Evolutionary conservation across 2,113 vertebrate genomes (phyloP).

Genomic region (Odocoileus virginianus): DNA sequence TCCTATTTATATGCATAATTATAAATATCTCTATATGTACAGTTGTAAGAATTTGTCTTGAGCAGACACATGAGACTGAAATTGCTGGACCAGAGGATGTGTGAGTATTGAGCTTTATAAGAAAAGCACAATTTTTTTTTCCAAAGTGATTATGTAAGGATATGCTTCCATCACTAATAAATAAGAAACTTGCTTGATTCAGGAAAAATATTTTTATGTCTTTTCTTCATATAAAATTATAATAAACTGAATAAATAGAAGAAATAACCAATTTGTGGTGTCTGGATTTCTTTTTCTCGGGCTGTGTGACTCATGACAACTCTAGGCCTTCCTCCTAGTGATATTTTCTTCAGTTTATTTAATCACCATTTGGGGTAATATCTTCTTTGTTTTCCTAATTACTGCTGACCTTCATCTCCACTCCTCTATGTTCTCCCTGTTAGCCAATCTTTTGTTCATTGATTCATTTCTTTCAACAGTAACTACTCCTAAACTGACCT

Average conservation of each 20-base stretch:
- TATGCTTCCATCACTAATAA: background rate
- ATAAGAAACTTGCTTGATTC: background rate
- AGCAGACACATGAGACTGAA: background rate
- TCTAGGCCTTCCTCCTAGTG: slow-evolving; percentile 16
- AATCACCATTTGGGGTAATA: slow-evolving; percentile 55
- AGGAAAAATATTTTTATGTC: background rate
- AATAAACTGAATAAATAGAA: slow-evolving; percentile 25
- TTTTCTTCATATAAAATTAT: background rate
- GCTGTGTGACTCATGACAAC: slow-evolving; percentile 12
- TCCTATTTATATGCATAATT: background rate
- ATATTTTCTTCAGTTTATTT: slow-evolving; percentile 61
- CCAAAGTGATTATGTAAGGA: background rate
- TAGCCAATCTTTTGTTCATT: slow-evolving; percentile 57
- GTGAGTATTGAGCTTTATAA: background rate
- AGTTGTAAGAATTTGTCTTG: background rate
- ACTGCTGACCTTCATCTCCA: background rate
- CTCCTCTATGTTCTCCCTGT: slow-evolving; percentile 49
- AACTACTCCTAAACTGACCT: slow-evolving; percentile 48
- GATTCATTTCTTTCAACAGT: slow-evolving; percentile 62
- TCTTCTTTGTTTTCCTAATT: slow-evolving; percentile 46
- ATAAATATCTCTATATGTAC: background rate
- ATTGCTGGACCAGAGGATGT: background rate
- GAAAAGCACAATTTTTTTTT: background rate
- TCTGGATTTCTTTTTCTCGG: slow-evolving; percentile 53
- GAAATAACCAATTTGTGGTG: slow-evolving; percentile 21